Evolutionary conservation across 2,888 invertebrate species (phyloP).

Genomic region (Lordiphosa andalusiaca): DNA sequence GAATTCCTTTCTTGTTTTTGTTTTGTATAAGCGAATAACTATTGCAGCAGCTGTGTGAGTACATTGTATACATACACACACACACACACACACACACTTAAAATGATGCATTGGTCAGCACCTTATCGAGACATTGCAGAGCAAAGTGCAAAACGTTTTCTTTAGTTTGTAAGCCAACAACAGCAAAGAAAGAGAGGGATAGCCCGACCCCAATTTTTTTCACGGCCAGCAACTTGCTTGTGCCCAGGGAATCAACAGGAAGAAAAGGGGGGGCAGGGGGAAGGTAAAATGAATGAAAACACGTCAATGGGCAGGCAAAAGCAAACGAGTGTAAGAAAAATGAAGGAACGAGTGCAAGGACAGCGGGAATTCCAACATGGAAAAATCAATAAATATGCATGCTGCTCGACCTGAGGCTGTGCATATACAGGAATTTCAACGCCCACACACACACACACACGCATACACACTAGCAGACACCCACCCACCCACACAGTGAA

Average conservation of each 20-base stretch:
- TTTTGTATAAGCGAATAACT: too few species aligned
- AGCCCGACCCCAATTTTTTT: not conserved
- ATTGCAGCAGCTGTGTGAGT: not conserved
- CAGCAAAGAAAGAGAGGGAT: not conserved
- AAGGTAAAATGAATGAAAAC: constrained; percentile 11
- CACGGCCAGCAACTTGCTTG: not conserved
- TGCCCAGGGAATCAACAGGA: constrained; percentile 20
- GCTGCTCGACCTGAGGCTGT: constrained; percentile 24
- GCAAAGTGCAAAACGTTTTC: constrained; percentile 39
- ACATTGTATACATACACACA: not conserved
- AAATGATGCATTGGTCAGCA: constrained; percentile 15
- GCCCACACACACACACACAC: constrained; percentile 21
- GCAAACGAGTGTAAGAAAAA: constrained; percentile 11
- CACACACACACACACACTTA: too few species aligned
- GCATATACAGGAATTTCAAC: constrained; percentile 19
- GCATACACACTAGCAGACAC: too few species aligned
- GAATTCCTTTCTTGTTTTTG: too few species aligned
- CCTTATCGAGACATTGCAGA: constrained; percentile 30
- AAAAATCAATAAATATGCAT: constrained; percentile 68
- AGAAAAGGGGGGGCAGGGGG: constrained; percentile 6
- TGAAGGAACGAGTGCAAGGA: constrained; percentile 53
- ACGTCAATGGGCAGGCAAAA: constrained; percentile 19
- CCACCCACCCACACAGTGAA: constrained; percentile 22
- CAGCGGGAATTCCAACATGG: constrained; percentile 59
- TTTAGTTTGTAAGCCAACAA: constrained; percentile 7